Base-by-base conservation (phyloP, 2,888 invertebrate species). In the Ennomos fuscantarius region DNA sequence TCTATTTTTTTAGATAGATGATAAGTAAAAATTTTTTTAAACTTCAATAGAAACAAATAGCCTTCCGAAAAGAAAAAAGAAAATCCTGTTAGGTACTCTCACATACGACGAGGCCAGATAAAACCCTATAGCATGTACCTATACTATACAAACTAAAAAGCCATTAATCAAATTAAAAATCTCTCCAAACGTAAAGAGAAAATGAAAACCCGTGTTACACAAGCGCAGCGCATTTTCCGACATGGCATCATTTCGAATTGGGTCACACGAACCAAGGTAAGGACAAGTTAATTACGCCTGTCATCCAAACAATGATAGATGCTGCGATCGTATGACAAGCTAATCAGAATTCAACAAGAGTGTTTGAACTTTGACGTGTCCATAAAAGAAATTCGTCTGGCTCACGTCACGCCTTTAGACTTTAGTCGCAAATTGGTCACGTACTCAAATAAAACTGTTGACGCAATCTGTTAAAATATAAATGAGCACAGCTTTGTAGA, bases 281-380 rank as follows among this genome's bases (percentile, higher is more conserved):
- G 84, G 87, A 83, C 86, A 85, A 75, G 73, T 72, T 84, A 87
- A 87, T 88, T 87, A 80, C 65, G 77, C 65, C 70, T 76, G 86
- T 85, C 84, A 81, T 84, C 79, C 74, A 78, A 80, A 86, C 75
- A 78, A 87, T 86, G 85, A 86, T 85, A 79, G 81, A 87, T 84
- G 65, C 78, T 74, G 67, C 65, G 74, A 77, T 76, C 76, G 75
- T 76, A 73, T 77, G 75, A 73, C 68, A 70, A 66, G 65, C 76
- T 85, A 79, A 88, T 90, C 82, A 86, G 74, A 82, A 90, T 90
- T 90, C 90, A 83, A 73, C 71, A 67, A 69, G 70, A 78, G 82
- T 78, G 73, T 82, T 84, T 88, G 85, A 89, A 84, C 88, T 87
- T 84, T 89, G 84, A 79, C 81, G 77, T 82, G 82, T 82, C 81